phyloP scores from a whole-genome alignment of 1,140 invertebrate species.

The Drosophila lacteicornis region DNA sequence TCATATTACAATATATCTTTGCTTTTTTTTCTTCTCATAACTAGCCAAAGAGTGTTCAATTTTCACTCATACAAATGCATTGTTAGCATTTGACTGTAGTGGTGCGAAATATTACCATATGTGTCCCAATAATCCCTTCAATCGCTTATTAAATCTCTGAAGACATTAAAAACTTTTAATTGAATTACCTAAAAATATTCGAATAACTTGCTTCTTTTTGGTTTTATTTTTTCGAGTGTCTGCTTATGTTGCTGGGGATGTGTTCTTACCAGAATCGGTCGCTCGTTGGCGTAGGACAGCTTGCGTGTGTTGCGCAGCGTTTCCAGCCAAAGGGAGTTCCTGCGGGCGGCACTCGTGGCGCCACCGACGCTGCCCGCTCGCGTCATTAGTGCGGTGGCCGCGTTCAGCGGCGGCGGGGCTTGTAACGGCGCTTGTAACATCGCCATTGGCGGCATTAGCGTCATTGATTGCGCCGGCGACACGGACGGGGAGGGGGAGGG shows the following conservation, averaged over 20 bases:
- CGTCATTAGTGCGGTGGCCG: constrained; percentile 51
- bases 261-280: constrained; percentile 64
- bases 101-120: too few relatives aligned
- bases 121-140: too few relatives aligned
- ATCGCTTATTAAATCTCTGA: too few relatives aligned
- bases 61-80: too few relatives aligned
- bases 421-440: constrained; percentile 8
- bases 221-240: neutral
- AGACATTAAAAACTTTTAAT: too few relatives aligned
- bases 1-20: too few relatives aligned
- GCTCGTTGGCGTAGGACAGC: constrained; percentile 70
- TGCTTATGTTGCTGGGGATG: constrained; percentile 1
- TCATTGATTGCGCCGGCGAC: constrained; percentile 18
- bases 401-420: constrained; percentile 8
- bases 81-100: too few relatives aligned
- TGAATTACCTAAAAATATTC: neutral
- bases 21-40: too few relatives aligned
- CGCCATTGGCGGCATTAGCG: constrained; percentile 22
- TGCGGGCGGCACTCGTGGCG: constrained; percentile 63
- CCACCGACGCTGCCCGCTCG: constrained; percentile 64
- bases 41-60: too few relatives aligned
- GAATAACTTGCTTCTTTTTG: neutral
- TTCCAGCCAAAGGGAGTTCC: constrained; percentile 73
- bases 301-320: constrained; percentile 73
- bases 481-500: constrained; percentile 14